Percentiles rank a stretch among this genome's conserved stretches.
Evolutionary conservation across 2,888 invertebrate species (phyloP).

Genomic region (Galerucella nymphaeae): DNA sequence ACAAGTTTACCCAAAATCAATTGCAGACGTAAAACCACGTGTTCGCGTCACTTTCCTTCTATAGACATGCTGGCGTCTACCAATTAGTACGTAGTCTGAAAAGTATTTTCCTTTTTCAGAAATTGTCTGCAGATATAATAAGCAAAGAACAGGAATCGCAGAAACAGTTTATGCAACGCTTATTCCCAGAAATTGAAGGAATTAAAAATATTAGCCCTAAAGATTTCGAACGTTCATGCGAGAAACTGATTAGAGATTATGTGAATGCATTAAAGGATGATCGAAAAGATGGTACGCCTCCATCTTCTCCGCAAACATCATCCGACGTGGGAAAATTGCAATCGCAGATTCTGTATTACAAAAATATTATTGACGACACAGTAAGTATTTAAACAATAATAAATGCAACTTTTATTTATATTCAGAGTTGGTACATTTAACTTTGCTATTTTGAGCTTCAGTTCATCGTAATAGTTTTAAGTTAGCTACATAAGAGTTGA

Average conservation of each 20-base stretch:
- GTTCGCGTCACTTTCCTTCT: too few species aligned
- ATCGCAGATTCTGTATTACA: conserved; percentile 69
- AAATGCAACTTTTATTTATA: conserved; percentile 1
- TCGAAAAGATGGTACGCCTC: conserved; percentile 55
- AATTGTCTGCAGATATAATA: conserved; percentile 57
- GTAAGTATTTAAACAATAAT: conserved; percentile 66
- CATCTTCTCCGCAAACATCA: conserved; percentile 26
- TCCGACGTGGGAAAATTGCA: conserved; percentile 45
- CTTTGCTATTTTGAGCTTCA: too few species aligned
- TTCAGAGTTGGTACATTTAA: too few species aligned
- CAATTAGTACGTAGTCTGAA: neutral
- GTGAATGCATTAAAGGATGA: conserved; percentile 32
- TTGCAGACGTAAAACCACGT: too few species aligned
- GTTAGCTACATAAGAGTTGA: too few species aligned
- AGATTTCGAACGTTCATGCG: conserved; percentile 53
- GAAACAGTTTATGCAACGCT: conserved; percentile 70
- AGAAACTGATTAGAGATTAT: conserved; percentile 56
- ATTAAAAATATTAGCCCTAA: conserved; percentile 44
- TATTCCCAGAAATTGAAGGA: conserved; percentile 71
- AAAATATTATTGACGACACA: conserved; percentile 80
- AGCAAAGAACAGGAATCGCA: conserved; percentile 64
- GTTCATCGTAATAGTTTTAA: too few species aligned
- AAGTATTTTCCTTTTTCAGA: conserved; percentile 47
- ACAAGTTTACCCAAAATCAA: too few species aligned
- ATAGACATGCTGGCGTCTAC: too few species aligned